Conservation (phyloP, 2,113 vertebrate species). For the Oxygymnocypris stewartii region DNA sequence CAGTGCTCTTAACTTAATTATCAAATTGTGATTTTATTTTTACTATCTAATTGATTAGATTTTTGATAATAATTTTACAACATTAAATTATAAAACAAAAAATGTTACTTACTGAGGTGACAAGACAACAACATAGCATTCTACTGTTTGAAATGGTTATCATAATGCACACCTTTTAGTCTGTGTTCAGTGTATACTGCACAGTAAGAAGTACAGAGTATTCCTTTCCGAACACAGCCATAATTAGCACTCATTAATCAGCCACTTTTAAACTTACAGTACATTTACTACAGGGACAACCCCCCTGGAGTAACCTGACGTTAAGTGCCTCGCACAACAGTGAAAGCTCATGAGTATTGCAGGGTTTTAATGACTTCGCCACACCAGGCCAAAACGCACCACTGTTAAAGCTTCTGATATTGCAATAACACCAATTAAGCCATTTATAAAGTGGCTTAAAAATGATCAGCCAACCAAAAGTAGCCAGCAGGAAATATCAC, state of each 20-base stretch:
- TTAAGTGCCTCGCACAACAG: slow-evolving; percentile 23
- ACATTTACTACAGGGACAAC: slow-evolving; percentile 18
- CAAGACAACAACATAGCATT: neutral
- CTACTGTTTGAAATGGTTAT: neutral
- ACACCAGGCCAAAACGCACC: neutral
- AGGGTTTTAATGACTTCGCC: slow-evolving; percentile 18
- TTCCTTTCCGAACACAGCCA: neutral
- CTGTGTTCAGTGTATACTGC: neutral
- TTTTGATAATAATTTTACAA: too few species aligned
- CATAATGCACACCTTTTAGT: neutral
- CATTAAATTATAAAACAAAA: too few species aligned
- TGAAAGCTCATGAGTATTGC: neutral
- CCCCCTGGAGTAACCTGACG: neutral
- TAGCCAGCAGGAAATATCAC: slow-evolving; percentile 44
- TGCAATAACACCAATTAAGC: slow-evolving; percentile 48
- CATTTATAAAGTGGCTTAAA: slow-evolving; percentile 44
- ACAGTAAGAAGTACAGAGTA: neutral
- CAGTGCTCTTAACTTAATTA: too few species aligned
- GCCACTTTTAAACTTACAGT: slow-evolving; percentile 1
- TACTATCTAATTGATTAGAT: too few species aligned
- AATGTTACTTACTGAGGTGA: too few species aligned
- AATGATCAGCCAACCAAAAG: neutral
- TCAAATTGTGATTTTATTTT: too few species aligned
- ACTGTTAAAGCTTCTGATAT: slow-evolving; percentile 9
- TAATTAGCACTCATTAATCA: slow-evolving; percentile 10